Evolutionary conservation across 2,113 vertebrate species (phyloP).

Genomic region (Aptenodytes patagonicus): DNA sequence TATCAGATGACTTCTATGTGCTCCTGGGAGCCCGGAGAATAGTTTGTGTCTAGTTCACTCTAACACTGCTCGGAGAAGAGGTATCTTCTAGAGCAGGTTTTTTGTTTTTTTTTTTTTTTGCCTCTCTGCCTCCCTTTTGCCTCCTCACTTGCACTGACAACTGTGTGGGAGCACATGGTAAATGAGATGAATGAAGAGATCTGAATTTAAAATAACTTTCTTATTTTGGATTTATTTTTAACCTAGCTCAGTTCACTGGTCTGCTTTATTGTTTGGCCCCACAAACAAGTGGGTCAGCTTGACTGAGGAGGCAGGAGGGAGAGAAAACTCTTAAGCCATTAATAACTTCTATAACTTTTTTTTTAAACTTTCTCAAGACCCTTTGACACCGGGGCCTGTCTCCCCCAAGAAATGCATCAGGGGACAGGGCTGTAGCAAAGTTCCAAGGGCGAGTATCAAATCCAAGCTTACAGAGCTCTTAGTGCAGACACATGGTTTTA

Average conservation of each 20-base stretch:
- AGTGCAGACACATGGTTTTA: background rate
- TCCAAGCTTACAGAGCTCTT: background rate
- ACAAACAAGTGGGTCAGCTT: background rate
- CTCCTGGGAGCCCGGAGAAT: background rate
- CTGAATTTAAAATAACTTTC: constrained; percentile 8
- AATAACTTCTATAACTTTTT: background rate
- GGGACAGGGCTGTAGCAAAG: background rate
- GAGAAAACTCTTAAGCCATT: background rate
- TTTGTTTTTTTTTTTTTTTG: background rate
- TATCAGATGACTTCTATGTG: background rate
- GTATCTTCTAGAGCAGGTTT: background rate
- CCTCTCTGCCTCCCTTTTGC: background rate
- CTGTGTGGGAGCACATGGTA: background rate
- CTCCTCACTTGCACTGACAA: background rate
- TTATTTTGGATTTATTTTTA: constrained; percentile 39
- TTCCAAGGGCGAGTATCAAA: background rate
- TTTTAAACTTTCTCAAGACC: background rate
- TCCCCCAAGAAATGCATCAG: background rate
- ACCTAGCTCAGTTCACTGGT: background rate
- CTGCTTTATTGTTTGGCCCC: background rate
- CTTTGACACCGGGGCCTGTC: background rate
- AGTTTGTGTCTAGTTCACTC: background rate
- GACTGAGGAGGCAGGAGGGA: background rate
- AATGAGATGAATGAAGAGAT: background rate
- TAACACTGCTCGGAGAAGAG: background rate